Evolutionary conservation across 2,888 invertebrate species (phyloP).

Genomic region (Tipula unca): DNA sequence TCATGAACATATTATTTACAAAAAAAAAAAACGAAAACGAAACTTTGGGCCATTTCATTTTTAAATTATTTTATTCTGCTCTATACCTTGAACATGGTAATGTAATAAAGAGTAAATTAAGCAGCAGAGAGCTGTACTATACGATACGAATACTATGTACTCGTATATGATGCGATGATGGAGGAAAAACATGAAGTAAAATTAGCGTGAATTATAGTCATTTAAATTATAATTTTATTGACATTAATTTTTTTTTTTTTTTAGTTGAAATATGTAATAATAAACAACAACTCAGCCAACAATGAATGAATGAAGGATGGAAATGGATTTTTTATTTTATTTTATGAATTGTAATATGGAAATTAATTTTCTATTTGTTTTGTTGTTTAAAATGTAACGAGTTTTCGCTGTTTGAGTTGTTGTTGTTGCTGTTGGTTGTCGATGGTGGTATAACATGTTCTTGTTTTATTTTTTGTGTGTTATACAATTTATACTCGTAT

Average conservation of each 20-base stretch:
- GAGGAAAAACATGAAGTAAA: not conserved
- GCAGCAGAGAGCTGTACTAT: too few species aligned
- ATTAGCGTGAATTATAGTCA: conserved; percentile 18
- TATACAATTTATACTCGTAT: too few species aligned
- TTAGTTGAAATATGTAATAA: not conserved
- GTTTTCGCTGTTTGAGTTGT: not conserved
- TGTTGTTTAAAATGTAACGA: not conserved
- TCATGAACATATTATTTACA: not conserved
- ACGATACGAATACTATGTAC: not conserved
- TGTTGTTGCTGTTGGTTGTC: not conserved
- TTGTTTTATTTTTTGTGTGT: too few species aligned
- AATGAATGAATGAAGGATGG: not conserved
- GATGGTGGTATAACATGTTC: not conserved
- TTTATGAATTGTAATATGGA: not conserved
- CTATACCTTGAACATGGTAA: not conserved
- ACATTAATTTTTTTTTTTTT: not conserved
- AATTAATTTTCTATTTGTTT: not conserved
- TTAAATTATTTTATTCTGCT: not conserved
- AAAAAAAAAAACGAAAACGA: not conserved
- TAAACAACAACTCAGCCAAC: not conserved
- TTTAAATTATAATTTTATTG: conserved; percentile 18
- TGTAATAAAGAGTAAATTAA: not conserved
- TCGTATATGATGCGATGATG: too few species aligned
- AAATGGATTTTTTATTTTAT: not conserved
- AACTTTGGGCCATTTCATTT: not conserved